Conservation (phyloP, 2,888 invertebrate species). For the Amphiduros pacificus region DNA sequence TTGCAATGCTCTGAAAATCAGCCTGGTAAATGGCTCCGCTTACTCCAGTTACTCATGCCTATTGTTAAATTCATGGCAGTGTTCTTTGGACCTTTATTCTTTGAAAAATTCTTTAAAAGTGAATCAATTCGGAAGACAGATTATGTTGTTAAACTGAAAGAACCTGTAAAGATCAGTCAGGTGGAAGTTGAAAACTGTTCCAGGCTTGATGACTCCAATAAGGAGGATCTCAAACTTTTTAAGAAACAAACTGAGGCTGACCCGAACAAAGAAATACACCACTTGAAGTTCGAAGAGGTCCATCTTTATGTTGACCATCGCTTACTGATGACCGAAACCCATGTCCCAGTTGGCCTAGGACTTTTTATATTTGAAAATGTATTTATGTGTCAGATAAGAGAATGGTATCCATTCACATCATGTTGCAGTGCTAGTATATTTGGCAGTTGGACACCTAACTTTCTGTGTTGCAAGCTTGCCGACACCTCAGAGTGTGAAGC, state of each 20-base stretch:
- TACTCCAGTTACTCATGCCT: constrained; percentile 44
- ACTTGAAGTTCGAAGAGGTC: not conserved
- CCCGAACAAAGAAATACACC: not conserved
- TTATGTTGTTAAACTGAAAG: constrained; percentile 39
- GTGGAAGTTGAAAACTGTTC: not conserved
- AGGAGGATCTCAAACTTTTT: too few relatives aligned
- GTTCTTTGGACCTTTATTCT: constrained; percentile 47
- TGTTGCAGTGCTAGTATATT: constrained; percentile 10
- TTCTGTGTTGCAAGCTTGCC: not conserved
- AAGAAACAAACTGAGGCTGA: not conserved
- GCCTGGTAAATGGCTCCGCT: constrained; percentile 44
- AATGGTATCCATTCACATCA: not conserved
- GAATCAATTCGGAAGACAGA: constrained; percentile 47
- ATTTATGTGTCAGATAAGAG: constrained; percentile 3
- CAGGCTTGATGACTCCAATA: not conserved
- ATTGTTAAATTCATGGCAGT: constrained; percentile 47
- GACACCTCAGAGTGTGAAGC: not conserved
- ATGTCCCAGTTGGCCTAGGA: constrained; percentile 46
- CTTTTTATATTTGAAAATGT: constrained; percentile 47
- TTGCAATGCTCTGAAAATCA: constrained; percentile 39
- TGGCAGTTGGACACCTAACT: constrained; percentile 13
- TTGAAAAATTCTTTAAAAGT: constrained; percentile 46
- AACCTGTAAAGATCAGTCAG: not conserved
- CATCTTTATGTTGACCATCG: not conserved
- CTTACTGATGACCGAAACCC: constrained; percentile 40